Percentiles rank a stretch among this genome's conserved stretches.
Evolutionary conservation across 2,888 invertebrate genomes (phyloP).

Genomic region (Eupithecia exiguata): DNA sequence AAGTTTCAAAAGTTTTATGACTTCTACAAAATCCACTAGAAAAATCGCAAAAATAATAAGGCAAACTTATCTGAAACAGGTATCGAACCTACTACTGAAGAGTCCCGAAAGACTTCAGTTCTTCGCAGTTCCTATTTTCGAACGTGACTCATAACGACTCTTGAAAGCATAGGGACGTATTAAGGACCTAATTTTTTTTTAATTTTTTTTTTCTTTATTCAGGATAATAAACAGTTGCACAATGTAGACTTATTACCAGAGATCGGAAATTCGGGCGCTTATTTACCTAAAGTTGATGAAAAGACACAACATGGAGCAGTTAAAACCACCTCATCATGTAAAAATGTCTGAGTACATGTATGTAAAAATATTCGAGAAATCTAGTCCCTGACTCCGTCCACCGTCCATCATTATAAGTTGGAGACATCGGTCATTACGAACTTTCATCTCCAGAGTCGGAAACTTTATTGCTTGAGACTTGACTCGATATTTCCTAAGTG

Average conservation of each 20-base stretch:
- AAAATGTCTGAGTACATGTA: no score
- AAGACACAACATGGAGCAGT: no score
- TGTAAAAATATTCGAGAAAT: neutral
- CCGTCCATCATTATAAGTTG: slow-evolving; percentile 42
- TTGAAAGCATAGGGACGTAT: slow-evolving; percentile 20
- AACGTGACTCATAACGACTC: slow-evolving; percentile 31
- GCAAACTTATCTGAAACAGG: neutral
- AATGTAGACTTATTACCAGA: no score
- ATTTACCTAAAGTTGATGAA: no score
- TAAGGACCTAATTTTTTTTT: no score
- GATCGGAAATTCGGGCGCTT: no score
- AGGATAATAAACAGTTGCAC: no score
- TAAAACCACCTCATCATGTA: no score
- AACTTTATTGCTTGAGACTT: slow-evolving; percentile 23
- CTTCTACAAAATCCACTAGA: neutral
- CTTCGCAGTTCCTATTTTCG: slow-evolving; percentile 20
- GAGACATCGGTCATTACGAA: slow-evolving; percentile 44
- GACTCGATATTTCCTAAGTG: slow-evolving; percentile 20
- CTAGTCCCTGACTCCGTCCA: slow-evolving; percentile 23
- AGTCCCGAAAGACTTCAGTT: slow-evolving; percentile 24
- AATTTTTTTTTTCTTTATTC: no score
- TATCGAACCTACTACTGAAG: slow-evolving; percentile 12
- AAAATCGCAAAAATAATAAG: neutral
- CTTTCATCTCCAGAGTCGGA: slow-evolving; percentile 23
- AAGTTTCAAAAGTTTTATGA: no score